Percentiles rank a stretch among this genome's conserved stretches.
phyloP scores from a whole-genome alignment of 1,140 invertebrate species.

The Matsumurasca onukii region DNA sequence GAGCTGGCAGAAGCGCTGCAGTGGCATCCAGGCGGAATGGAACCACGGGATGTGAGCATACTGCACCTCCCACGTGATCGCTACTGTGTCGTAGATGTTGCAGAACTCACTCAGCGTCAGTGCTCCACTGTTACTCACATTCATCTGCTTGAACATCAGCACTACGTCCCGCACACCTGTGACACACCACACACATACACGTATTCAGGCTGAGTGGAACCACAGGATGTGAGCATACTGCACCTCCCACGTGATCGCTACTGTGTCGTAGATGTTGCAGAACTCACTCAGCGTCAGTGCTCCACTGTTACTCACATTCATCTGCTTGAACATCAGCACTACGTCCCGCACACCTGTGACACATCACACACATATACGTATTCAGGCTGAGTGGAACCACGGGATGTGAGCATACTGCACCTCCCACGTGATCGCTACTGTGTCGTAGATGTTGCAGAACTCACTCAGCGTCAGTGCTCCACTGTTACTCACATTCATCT shows the following conservation, averaged over 20 bases:
- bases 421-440: conserved; percentile 71
- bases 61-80: conserved; percentile 73
- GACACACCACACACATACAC: conserved; percentile 35
- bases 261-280: conserved; percentile 72
- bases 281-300: conserved; percentile 72
- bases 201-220: conserved; percentile 57
- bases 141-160: conserved; percentile 79
- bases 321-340: conserved; percentile 77
- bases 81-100: conserved; percentile 71
- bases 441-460: conserved; percentile 79
- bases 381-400: conserved; percentile 63
- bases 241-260: conserved; percentile 71
- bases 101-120: conserved; percentile 76
- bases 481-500: conserved; percentile 66
- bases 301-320: conserved; percentile 68
- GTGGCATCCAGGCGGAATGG: conserved; percentile 55
- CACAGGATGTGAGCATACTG: conserved; percentile 67
- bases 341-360: conserved; percentile 71
- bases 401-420: conserved; percentile 63
- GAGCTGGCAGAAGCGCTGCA: conserved; percentile 62
- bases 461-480: conserved; percentile 69
- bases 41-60: conserved; percentile 71
- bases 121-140: conserved; percentile 62
- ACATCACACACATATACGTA: background rate
- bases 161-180: conserved; percentile 73